phyloP scores from a whole-genome alignment of 2,113 vertebrate species.

The Aspidoscelis tigris region DNA sequence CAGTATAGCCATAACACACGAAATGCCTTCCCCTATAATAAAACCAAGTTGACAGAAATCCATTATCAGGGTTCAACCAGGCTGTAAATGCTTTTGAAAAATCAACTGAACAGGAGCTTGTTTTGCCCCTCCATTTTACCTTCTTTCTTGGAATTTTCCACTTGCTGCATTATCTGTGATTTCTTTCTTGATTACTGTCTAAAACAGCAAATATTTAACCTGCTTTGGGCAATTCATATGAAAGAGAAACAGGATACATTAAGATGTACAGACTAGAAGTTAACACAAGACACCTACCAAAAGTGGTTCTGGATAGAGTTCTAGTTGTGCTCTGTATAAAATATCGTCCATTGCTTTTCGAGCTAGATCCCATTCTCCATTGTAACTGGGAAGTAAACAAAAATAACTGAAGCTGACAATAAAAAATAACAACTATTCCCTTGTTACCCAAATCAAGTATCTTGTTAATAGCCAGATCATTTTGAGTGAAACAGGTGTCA shows the following conservation, averaged over 20 bases:
- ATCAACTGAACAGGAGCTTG: no score
- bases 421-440: not conserved
- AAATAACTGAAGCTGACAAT: not conserved
- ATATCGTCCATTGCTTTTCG: constrained; percentile 95
- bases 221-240: not conserved
- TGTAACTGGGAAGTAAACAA: constrained; percentile 83
- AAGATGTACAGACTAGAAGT: not conserved
- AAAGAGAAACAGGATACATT: not conserved
- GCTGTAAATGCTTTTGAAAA: no score
- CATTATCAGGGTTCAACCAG: no score
- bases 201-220: not conserved
- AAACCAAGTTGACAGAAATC: no score
- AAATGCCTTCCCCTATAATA: no score
- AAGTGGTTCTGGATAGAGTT: constrained; percentile 94
- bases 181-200: not conserved
- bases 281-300: constrained; percentile 84
- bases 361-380: constrained; percentile 93
- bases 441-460: not conserved
- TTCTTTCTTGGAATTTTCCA: not conserved
- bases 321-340: constrained; percentile 93
- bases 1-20: no score
- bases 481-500: not conserved
- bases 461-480: not conserved
- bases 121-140: not conserved
- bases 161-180: not conserved